Evolutionary conservation across 2,797 vertebrate genomes (phyloP), one percentile per base, ranked within the genome.

Genomic region (Sitta carolinensis): DNA sequence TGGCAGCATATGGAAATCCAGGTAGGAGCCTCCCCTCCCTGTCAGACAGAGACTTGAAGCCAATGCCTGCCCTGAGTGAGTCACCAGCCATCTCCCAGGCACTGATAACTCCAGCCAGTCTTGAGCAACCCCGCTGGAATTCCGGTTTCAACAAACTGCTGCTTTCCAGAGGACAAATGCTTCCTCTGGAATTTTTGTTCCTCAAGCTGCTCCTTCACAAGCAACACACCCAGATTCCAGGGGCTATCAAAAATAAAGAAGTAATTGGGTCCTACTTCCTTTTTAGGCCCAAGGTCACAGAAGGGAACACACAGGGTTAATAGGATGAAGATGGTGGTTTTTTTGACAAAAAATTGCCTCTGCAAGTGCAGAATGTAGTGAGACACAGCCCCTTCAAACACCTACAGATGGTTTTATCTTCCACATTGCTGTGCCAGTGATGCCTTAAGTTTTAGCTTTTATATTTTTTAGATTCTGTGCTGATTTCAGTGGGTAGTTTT

Each of bases 71-170:
- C 79, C 69, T 77, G 84, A 1, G 54, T 94, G 94, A 95, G 83
- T 96, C 96, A 96, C 69, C 79, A 83, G 25, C 36, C 9, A 0
- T 73, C 91, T 73, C 61, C 90, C 80, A 61, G 85, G 76, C 69
- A 34, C 85, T 91, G 96, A 88, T 48, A 94, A 26, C 47, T 86
- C 68, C 79, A 68, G 85, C 32, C 89, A 20, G 27, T 66, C 93
- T 94, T 95, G 83, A 93, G 85, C 90, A 94, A 96, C 54, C 26
- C 54, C 8, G 1, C 69, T 7, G 73, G 83, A 94, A 90, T 94
- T 57, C 85, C 47, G 3, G 0, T 90, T 86, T 75, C 94, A 73
- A 48, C 85, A 75, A 91, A 75, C n/a, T 81, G 30, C 58, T 69
- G 51, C 83, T 95, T 94, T 81, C 79, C 83, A n/a, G 47, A 54